A percentile compares a stretch with the other conserved stretches of the same genome.
Evolutionary conservation across 92 coral and sea anemone species (phyloP).

Genomic region (Diadumene lineata): DNA sequence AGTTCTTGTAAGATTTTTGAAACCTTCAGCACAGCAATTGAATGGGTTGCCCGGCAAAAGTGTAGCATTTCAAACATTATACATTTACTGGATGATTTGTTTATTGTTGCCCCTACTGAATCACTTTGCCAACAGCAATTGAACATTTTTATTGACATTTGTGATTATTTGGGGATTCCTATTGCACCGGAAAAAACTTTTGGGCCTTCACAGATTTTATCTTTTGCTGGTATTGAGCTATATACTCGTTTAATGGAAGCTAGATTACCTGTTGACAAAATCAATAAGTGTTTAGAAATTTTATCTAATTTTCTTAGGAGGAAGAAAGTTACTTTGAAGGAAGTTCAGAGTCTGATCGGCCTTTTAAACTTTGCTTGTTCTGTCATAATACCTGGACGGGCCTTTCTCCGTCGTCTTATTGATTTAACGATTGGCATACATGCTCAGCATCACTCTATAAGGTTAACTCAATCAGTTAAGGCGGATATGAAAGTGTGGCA

Average conservation of each 20-base stretch:
- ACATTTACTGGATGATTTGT: slow-evolving; percentile 55
- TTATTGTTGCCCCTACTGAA: slow-evolving; percentile 45
- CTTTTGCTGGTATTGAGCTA: slow-evolving; percentile 39
- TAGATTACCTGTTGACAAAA: slow-evolving; percentile 22
- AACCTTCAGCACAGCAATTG: slow-evolving; percentile 50
- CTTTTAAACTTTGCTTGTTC: slow-evolving; percentile 47
- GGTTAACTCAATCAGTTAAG: slow-evolving; percentile 32
- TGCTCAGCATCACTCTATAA: slow-evolving; percentile 27
- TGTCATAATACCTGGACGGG: slow-evolving; percentile 36
- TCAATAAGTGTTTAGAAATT: slow-evolving; percentile 6
- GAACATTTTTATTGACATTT: slow-evolving; percentile 23
- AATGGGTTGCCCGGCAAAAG: slow-evolving; percentile 50
- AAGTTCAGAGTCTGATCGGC: slow-evolving; percentile 36
- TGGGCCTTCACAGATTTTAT: slow-evolving; percentile 8
- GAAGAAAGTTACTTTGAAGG: slow-evolving; percentile 38
- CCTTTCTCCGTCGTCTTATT: slow-evolving; percentile 32
- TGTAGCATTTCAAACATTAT: slow-evolving; percentile 27
- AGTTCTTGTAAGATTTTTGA: slow-evolving; percentile 58
- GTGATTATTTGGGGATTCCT: slow-evolving; percentile 41
- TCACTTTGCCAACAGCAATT: slow-evolving; percentile 20
- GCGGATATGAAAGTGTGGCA: slow-evolving; percentile 40
- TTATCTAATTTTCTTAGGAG: slow-evolving; percentile 5
- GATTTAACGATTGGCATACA: slow-evolving; percentile 36
- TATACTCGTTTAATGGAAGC: slow-evolving; percentile 16
- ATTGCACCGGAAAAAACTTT: slow-evolving; percentile 44